Evolutionary conservation across 2,888 invertebrate genomes (phyloP), one percentile per base, ranked within the genome.

Genomic region (Rhagophthalmus giganteus): DNA sequence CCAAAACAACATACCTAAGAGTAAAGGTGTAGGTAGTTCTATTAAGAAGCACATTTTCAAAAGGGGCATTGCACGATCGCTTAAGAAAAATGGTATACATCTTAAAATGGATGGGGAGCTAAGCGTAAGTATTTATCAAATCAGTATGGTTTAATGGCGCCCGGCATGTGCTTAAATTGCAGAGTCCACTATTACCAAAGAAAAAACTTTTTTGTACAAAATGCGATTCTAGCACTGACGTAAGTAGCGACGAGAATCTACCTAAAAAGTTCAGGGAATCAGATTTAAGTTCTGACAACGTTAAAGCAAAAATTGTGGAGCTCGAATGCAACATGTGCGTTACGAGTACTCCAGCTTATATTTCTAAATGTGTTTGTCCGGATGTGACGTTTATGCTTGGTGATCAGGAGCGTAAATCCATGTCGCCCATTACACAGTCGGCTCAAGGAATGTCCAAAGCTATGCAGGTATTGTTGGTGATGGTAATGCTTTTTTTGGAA

Each of bases 351-450:
- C 76, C 76, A 6, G 74, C 75, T 20, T 72, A 69, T 59, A 49
- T 67, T n/a, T 61, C 67, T 3, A 45, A 68, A 33, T 49, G 54
- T 38, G 59, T 60, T 40, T 64, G 64, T 41, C 54, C 62, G 4
- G 58, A 60, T 24, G 8, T 42, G 16, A 24, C 26, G 20, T 74
- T 79, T 59, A 80, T 81, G 20, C 79, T 81, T 4, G 75, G 78
- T 33, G 72, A 64, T 28, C 66, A 76, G 55, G 80, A 83, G 52
- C 79, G 89, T 61, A 86, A 86, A 27, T 90, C 90, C 26, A 90
- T 92, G 89, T 91, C 91, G 8, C 92, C 92, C 1, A 91, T 92
- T 44, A 91, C 91, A 0, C 87, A 90, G 63, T 91, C 91, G 0
- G 87, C 92, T 12, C 89, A 91, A 72, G 84, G 89, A 72, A 85